Percentiles rank a stretch among this genome's conserved stretches.
phyloP scores from a whole-genome alignment of 2,888 invertebrate species.

The Spialia ferax region DNA sequence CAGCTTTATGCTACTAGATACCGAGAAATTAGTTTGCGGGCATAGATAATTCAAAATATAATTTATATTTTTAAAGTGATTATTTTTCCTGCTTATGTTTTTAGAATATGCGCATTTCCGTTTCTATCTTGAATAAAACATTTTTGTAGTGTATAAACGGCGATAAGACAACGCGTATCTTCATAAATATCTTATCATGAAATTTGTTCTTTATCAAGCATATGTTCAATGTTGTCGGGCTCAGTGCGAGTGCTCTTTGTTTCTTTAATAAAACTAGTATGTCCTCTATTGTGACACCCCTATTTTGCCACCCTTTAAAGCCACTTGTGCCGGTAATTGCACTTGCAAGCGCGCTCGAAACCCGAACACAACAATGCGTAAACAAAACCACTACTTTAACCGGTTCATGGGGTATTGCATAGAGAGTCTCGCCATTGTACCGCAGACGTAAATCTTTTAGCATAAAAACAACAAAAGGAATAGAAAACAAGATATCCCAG shows the following conservation, averaged over 20 bases:
- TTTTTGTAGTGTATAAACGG: background rate
- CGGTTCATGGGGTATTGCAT: slow-evolving; percentile 29
- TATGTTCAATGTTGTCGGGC: background rate
- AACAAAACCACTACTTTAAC: slow-evolving; percentile 40
- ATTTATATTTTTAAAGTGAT: too few species aligned
- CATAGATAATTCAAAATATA: too few species aligned
- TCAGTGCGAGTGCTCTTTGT: background rate
- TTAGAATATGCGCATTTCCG: background rate
- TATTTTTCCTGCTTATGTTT: background rate
- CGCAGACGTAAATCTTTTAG: slow-evolving; percentile 6
- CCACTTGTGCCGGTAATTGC: slow-evolving; percentile 37
- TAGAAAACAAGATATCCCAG: background rate
- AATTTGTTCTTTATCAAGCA: slow-evolving; percentile 18
- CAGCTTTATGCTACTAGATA: too few species aligned
- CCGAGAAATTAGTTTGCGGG: too few species aligned
- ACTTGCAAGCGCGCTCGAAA: slow-evolving; percentile 34
- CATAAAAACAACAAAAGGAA: slow-evolving; percentile 1
- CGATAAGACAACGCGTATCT: slow-evolving; percentile 1
- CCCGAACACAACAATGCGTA: slow-evolving; percentile 39
- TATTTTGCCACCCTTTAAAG: slow-evolving; percentile 33
- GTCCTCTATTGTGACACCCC: slow-evolving; percentile 28
- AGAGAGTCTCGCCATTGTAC: slow-evolving; percentile 18
- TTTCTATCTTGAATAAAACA: background rate
- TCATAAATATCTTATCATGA: slow-evolving; percentile 1
- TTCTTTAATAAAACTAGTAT: slow-evolving; percentile 18